A percentile compares a stretch with the other conserved stretches of the same genome.
These are phyloP conservation scores for Menura novaehollandiae DNA, from an alignment of 2,113 vertebrate species.

Conservation along the genomic window DNA sequence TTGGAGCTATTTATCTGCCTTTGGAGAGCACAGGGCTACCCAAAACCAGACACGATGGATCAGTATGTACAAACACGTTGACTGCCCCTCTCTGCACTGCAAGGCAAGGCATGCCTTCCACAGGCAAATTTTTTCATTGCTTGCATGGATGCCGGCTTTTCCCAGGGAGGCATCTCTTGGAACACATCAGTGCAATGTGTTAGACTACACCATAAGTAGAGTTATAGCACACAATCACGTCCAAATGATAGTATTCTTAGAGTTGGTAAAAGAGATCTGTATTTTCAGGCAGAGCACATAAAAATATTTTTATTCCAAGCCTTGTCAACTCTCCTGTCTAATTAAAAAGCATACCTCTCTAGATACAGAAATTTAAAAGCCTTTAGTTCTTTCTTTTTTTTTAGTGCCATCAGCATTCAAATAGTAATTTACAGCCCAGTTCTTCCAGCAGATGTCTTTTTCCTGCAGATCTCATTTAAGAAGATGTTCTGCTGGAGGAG, in stretches of 20 bases:
- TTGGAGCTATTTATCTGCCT: neutral
- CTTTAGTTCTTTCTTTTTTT: neutral
- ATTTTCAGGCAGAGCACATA: conserved; percentile 36
- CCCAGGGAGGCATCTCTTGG: neutral
- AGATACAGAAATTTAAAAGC: conserved; percentile 22
- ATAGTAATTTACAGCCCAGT: conserved; percentile 51
- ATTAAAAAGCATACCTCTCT: conserved; percentile 45
- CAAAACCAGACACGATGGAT: neutral
- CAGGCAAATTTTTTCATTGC: neutral
- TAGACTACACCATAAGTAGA: neutral
- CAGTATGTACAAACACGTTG: neutral
- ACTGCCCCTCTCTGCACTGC: neutral
- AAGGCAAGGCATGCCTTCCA: neutral
- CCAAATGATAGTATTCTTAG: neutral
- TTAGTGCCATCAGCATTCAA: conserved; percentile 21
- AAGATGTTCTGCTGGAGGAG: conserved; percentile 5
- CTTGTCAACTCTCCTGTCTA: conserved; percentile 46
- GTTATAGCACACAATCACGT: neutral
- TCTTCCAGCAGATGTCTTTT: conserved; percentile 38
- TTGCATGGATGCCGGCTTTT: neutral
- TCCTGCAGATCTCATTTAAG: conserved; percentile 29
- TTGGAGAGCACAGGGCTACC: neutral
- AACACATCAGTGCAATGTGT: neutral
- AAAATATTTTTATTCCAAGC: conserved; percentile 52
- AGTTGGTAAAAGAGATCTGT: neutral